Conservation (phyloP, 1,140 invertebrate species). For the Cyclina sinensis region DNA sequence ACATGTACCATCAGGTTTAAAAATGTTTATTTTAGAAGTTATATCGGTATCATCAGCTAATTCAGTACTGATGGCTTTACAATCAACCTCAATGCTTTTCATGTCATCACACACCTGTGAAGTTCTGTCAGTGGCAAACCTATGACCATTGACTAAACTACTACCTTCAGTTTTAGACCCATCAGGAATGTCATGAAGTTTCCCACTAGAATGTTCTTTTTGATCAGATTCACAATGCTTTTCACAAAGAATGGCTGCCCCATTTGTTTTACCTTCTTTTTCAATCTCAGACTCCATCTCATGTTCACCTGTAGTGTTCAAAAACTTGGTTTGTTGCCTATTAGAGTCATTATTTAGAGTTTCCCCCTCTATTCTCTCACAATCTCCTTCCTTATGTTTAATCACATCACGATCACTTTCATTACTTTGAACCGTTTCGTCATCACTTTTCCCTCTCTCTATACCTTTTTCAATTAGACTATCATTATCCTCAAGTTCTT, state of each 20-base stretch:
- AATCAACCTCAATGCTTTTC: neutral
- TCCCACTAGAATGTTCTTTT: neutral
- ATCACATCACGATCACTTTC: too few relatives aligned
- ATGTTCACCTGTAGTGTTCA: neutral
- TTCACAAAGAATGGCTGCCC: neutral
- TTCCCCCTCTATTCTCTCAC: neutral
- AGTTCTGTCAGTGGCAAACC: conserved; percentile 10
- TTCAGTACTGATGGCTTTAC: neutral
- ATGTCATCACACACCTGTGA: neutral
- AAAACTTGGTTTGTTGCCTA: too few relatives aligned
- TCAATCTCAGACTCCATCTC: neutral
- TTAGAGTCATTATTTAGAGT: neutral
- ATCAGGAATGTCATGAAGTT: neutral
- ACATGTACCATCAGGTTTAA: neutral
- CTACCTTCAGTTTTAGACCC: neutral
- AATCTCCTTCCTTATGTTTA: too few relatives aligned
- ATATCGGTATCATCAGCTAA: neutral
- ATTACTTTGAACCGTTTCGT: too few relatives aligned
- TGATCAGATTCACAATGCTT: neutral
- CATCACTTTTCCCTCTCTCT: too few relatives aligned
- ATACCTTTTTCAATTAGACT: too few relatives aligned
- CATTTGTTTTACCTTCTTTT: neutral
- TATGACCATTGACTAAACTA: neutral
- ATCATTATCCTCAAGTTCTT: too few relatives aligned
- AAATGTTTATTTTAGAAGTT: neutral